Evolutionary conservation across 2,888 invertebrate genomes (phyloP).

Genomic region (Drosophila borborema): DNA sequence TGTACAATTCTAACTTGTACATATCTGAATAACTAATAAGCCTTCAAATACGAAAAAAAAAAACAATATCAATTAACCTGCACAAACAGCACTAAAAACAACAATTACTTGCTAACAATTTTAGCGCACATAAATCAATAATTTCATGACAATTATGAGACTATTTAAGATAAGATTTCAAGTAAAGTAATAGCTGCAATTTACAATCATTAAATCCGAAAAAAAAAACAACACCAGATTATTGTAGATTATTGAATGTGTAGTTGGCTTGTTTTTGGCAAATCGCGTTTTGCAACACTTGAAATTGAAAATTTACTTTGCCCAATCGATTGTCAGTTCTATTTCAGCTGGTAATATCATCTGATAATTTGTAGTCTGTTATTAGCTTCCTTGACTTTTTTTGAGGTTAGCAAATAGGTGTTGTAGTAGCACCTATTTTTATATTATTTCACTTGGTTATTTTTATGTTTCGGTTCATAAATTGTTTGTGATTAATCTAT

Average conservation of each 20-base stretch:
- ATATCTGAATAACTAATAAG: background rate
- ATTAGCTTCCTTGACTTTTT: slow-evolving; percentile 2
- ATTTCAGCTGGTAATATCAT: background rate
- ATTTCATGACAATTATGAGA: slow-evolving; percentile 5
- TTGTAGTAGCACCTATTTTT: slow-evolving; percentile 34
- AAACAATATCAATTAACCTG: background rate
- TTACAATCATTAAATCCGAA: background rate
- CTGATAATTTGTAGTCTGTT: slow-evolving; percentile 25
- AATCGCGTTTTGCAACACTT: background rate
- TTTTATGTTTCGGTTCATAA: slow-evolving; percentile 68
- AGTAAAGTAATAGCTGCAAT: background rate
- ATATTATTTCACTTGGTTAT: slow-evolving; percentile 52
- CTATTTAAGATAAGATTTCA: slow-evolving; percentile 25
- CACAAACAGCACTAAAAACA: background rate
- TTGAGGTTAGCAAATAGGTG: background rate
- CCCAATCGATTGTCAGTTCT: slow-evolving; percentile 13
- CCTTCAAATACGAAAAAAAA: background rate
- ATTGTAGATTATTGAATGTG: background rate
- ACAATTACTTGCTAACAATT: background rate
- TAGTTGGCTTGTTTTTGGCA: background rate
- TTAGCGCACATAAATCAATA: slow-evolving; percentile 5
- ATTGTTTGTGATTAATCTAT: slow-evolving; percentile 76
- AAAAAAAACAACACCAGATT: background rate
- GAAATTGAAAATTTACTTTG: slow-evolving; percentile 28
- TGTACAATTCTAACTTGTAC: background rate